These are phyloP conservation scores for Hypsopygia costalis DNA, from an alignment of 2,888 invertebrate genomes.

Conservation along the genomic window DNA sequence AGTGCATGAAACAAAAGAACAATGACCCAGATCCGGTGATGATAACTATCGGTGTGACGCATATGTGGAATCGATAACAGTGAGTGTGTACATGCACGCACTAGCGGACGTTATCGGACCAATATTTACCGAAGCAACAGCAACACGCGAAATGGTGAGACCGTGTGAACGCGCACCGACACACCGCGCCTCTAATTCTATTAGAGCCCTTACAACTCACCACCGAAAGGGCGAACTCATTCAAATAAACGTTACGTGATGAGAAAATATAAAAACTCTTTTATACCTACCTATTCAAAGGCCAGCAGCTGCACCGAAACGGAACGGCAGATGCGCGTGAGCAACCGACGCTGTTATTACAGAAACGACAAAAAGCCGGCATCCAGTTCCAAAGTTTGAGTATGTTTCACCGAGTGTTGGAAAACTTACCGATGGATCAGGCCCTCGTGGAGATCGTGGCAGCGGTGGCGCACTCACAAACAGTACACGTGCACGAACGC, in stretches of 20 bases:
- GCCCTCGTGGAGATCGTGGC: slow-evolving; percentile 36
- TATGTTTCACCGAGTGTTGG: slow-evolving; percentile 36
- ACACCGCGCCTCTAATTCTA: slow-evolving; percentile 41
- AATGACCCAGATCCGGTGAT: slow-evolving; percentile 76
- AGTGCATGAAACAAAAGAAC: slow-evolving; percentile 67
- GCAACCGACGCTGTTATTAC: slow-evolving; percentile 53
- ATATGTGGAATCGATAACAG: slow-evolving; percentile 77
- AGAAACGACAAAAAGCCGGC: slow-evolving; percentile 52
- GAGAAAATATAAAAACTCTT: slow-evolving; percentile 44
- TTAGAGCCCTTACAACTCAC: slow-evolving; percentile 45
- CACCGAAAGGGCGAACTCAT: slow-evolving; percentile 44
- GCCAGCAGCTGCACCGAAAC: slow-evolving; percentile 67
- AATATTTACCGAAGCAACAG: slow-evolving; percentile 70
- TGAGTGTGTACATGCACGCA: slow-evolving; percentile 59
- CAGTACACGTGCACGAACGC: slow-evolving; percentile 77
- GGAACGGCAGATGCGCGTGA: slow-evolving; percentile 71
- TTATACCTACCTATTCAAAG: slow-evolving; percentile 60
- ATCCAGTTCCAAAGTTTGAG: slow-evolving; percentile 33
- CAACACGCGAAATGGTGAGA: slow-evolving; percentile 55
- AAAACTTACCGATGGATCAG: slow-evolving; percentile 54
- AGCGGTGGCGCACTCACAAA: slow-evolving; percentile 73
- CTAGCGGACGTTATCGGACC: slow-evolving; percentile 65
- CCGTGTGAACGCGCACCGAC: slow-evolving; percentile 54
- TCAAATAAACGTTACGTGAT: slow-evolving; percentile 42
- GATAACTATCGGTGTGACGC: slow-evolving; percentile 77